Evolutionary conservation across 2,113 vertebrate species (phyloP).

Genomic region (Pundamilia nyererei): DNA sequence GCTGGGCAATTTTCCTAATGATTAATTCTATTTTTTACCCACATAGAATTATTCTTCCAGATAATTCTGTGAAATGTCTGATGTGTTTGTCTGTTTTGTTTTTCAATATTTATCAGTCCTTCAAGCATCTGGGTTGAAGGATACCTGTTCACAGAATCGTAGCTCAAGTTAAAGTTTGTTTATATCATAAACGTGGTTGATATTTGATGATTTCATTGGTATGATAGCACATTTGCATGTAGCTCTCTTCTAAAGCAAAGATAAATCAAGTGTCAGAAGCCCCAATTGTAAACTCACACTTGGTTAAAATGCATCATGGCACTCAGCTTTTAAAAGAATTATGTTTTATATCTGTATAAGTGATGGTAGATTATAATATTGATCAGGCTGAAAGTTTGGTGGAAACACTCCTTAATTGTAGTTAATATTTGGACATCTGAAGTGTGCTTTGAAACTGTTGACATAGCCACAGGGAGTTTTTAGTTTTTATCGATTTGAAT

Average conservation of each 20-base stretch:
- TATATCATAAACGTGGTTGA: background rate
- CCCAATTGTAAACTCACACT: background rate
- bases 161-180: background rate
- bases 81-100: background rate
- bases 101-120: background rate
- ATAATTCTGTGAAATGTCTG: background rate
- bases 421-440: background rate
- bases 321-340: background rate
- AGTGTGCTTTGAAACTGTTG: background rate
- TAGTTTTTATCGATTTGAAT: background rate
- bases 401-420: background rate
- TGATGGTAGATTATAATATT: background rate
- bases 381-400: background rate
- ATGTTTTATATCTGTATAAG: background rate
- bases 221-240: background rate
- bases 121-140: background rate
- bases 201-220: background rate
- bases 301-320: background rate
- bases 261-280: background rate
- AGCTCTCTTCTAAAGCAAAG: background rate
- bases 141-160: background rate
- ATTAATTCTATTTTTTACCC: background rate
- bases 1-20: slow-evolving; percentile 28
- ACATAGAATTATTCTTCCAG: background rate
- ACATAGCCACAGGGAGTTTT: background rate